phyloP scores from a whole-genome alignment of 2,113 vertebrate genomes.

The Oceanodroma tethys region DNA sequence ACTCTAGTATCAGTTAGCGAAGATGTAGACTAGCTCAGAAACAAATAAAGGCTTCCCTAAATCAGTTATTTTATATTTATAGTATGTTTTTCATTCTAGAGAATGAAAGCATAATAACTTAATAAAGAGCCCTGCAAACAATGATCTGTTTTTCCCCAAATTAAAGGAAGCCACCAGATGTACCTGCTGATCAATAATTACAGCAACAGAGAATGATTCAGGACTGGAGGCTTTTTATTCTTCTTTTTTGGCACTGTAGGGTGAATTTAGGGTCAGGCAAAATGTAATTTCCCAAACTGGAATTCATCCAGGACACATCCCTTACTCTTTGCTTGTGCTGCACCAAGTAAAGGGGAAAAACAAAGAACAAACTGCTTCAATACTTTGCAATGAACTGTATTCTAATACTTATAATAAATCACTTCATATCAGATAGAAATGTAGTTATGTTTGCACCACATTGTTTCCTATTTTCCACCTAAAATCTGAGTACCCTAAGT shows the following conservation, averaged over 20 bases:
- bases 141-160: neutral
- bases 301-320: neutral
- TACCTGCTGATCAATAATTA: neutral
- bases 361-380: neutral
- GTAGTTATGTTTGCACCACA: neutral
- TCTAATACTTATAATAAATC: conserved; percentile 3
- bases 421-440: neutral
- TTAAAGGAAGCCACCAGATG: neutral
- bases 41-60: neutral
- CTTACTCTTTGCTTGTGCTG: neutral
- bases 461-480: neutral
- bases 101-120: neutral
- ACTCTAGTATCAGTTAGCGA: neutral
- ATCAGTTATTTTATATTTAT: neutral
- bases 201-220: neutral
- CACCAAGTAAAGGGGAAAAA: neutral
- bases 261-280: conserved; percentile 7
- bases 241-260: neutral
- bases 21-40: neutral
- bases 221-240: neutral
- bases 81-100: neutral
- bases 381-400: neutral
- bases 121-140: neutral
- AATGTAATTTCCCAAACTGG: neutral
- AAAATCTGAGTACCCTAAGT: neutral